These are phyloP conservation scores for Drosophila sordidula DNA, from an alignment of 2,888 invertebrate species.

Conservation along the genomic window DNA sequence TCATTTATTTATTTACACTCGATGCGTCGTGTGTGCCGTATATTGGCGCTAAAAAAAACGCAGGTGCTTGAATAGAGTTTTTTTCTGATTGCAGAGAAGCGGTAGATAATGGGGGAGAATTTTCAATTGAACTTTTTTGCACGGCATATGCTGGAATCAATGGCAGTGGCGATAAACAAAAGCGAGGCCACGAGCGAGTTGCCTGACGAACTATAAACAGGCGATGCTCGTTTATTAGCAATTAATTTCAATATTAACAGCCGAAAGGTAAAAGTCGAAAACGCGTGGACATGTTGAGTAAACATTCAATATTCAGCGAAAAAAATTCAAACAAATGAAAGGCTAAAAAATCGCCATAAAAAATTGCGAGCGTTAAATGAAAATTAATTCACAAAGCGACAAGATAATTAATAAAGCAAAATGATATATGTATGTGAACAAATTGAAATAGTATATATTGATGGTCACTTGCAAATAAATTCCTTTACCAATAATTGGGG, in stretches of 20 bases:
- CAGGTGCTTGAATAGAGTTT: constrained; percentile 48
- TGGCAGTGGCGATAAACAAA: constrained; percentile 55
- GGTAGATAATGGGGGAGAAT: constrained; percentile 44
- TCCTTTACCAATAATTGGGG: background rate
- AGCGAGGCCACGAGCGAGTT: constrained; percentile 36
- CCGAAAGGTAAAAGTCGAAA: constrained; percentile 53
- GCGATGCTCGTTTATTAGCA: constrained; percentile 66
- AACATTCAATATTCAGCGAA: constrained; percentile 40
- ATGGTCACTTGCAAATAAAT: background rate
- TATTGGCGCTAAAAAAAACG: constrained; percentile 57
- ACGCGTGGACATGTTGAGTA: constrained; percentile 65
- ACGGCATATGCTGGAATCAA: constrained; percentile 48
- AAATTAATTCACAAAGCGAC: constrained; percentile 9
- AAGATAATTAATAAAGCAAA: background rate
- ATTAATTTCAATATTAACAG: constrained; percentile 73
- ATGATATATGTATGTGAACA: background rate
- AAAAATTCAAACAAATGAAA: constrained; percentile 11
- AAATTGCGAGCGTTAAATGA: background rate
- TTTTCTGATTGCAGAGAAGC: constrained; percentile 31
- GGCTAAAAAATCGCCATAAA: constrained; percentile 16
- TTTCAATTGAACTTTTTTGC: constrained; percentile 34
- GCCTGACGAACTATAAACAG: constrained; percentile 61
- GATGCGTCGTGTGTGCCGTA: constrained; percentile 41
- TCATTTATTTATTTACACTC: constrained; percentile 47
- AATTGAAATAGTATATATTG: constrained; percentile 2